Percentiles rank a stretch among this genome's conserved stretches.
Conservation (phyloP, 1,140 invertebrate genomes). For the Lepeophtheirus salmonis region DNA sequence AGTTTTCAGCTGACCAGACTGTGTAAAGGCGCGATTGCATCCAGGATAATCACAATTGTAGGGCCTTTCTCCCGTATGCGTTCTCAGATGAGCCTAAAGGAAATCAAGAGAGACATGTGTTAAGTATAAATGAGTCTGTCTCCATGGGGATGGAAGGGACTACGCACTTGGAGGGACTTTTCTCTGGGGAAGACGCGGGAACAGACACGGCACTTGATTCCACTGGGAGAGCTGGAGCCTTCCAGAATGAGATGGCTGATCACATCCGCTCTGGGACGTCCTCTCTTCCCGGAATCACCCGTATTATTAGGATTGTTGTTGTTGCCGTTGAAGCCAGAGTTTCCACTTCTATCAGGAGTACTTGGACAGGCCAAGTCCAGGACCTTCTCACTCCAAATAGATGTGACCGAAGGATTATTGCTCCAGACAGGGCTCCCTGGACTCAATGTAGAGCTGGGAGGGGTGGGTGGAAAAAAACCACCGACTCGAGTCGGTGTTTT, state of each 20-base stretch:
- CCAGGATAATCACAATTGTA: slow-evolving; percentile 56
- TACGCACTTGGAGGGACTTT: slow-evolving; percentile 42
- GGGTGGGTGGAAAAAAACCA: background rate
- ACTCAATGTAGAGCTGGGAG: background rate
- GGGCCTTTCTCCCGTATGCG: slow-evolving; percentile 58
- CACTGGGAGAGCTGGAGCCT: slow-evolving; percentile 46
- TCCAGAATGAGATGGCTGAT: slow-evolving; percentile 48
- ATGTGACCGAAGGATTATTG: too few species aligned
- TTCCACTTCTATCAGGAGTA: background rate
- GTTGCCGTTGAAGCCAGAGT: background rate
- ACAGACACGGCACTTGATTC: slow-evolving; percentile 52
- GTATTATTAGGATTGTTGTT: background rate
- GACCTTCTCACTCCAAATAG: background rate
- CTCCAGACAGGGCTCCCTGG: background rate
- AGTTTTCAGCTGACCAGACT: slow-evolving; percentile 63
- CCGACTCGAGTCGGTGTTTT: background rate
- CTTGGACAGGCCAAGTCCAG: background rate
- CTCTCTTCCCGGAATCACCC: slow-evolving; percentile 29
- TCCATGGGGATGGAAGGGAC: background rate
- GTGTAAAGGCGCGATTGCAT: slow-evolving; percentile 49
- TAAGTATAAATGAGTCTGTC: background rate
- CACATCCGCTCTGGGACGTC: slow-evolving; percentile 49
- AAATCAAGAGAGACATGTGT: slow-evolving; percentile 3
- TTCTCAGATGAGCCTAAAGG: slow-evolving; percentile 47
- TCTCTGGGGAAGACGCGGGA: slow-evolving; percentile 55